Percentiles rank a stretch among this genome's conserved stretches.
Conservation (phyloP, 2,797 vertebrate genomes). For the Dermochelys coriacea region DNA sequence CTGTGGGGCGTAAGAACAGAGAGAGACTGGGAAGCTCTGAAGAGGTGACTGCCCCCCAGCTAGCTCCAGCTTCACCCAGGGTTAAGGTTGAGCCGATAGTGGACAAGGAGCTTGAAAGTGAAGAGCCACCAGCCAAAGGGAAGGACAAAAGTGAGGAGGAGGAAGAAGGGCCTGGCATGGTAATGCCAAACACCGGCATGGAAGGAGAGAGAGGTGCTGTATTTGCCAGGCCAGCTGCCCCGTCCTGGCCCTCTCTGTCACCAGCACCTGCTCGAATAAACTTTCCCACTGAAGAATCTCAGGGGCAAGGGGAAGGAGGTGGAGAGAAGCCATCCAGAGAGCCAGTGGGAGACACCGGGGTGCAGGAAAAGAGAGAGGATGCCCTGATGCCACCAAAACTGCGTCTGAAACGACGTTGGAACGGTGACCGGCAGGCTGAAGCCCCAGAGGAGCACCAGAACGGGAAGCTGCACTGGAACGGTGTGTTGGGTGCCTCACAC, state of each 20-base stretch:
- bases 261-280: fast-evolving
- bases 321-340: conserved; percentile 34
- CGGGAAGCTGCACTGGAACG: conserved; percentile 67
- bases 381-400: conserved; percentile 83
- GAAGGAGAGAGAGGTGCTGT: conserved; percentile 11
- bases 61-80: neutral
- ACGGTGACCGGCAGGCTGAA: conserved; percentile 69
- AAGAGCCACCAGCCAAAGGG: neutral
- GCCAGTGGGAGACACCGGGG: fast-evolving
- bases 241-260: neutral
- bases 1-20: conserved; percentile 75
- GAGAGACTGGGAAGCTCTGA: conserved; percentile 72
- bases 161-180: neutral
- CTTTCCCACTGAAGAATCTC: conserved; percentile 23
- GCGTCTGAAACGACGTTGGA: conserved; percentile 83
- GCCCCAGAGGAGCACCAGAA: conserved; percentile 56
- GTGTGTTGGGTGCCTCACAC: conserved; percentile 5
- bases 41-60: neutral
- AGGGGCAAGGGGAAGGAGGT: conserved; percentile 42
- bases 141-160: neutral
- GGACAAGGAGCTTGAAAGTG: conserved; percentile 57
- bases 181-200: neutral
- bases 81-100: conserved; percentile 74
- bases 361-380: conserved; percentile 74
- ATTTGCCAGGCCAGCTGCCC: conserved; percentile 70